A percentile compares a stretch with the other conserved stretches of the same genome.
Evolutionary conservation across 1,140 invertebrate genomes (phyloP).

Genomic region (Chelonus insularis): DNA sequence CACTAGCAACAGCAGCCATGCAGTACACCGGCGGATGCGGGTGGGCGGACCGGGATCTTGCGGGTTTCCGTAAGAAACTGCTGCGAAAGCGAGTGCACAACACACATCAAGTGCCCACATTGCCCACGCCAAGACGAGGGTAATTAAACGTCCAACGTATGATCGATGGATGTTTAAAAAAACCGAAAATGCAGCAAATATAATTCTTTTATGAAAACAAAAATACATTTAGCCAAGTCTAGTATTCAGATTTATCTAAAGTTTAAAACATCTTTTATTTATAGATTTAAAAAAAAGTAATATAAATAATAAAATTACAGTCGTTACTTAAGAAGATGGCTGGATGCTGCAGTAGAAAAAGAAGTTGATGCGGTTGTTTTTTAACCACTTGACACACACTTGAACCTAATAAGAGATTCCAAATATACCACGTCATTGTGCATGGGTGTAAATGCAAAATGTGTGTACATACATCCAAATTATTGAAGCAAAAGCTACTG

Average conservation of each 20-base stretch:
- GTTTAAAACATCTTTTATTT: not conserved
- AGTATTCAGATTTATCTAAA: too few relatives aligned
- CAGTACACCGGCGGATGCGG: slow-evolving; percentile 40
- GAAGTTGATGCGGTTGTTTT: not conserved
- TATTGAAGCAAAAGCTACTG: slow-evolving; percentile 23
- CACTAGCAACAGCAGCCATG: slow-evolving; percentile 1
- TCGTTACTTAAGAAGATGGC: slow-evolving; percentile 1
- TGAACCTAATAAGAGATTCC: slow-evolving; percentile 13
- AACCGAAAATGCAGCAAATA: too few relatives aligned
- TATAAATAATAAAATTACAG: not conserved
- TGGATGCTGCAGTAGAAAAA: not conserved
- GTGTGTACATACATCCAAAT: slow-evolving; percentile 14
- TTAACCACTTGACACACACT: slow-evolving; percentile 1
- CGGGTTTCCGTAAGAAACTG: not conserved
- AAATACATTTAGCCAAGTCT: too few relatives aligned
- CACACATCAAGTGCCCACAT: slow-evolving; percentile 13
- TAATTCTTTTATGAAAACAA: too few relatives aligned
- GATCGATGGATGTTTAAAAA: not conserved
- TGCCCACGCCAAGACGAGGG: slow-evolving; percentile 39
- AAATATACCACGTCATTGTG: slow-evolving; percentile 2
- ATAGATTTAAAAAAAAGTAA: not conserved
- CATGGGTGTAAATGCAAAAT: not conserved
- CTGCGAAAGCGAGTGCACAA: slow-evolving; percentile 1
- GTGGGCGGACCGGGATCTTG: slow-evolving; percentile 47
- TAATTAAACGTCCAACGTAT: slow-evolving; percentile 42